Base-by-base conservation (phyloP, 2,797 vertebrate genomes). In the Alca torda region DNA sequence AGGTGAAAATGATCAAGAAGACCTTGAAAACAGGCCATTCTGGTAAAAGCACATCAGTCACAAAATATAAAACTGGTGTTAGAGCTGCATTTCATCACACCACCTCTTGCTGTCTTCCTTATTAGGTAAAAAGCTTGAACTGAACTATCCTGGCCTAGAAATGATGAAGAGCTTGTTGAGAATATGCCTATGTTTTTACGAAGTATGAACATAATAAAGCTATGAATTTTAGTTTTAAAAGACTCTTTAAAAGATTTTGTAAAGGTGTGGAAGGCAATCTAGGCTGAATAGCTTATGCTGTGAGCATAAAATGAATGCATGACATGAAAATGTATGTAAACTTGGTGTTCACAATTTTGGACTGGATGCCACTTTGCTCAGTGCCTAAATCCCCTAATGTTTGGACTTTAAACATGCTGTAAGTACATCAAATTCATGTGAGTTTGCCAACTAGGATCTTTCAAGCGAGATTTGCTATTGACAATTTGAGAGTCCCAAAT, bases 41-140 rank as follows among this genome's bases (percentile, higher is more conserved):
- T 48, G 13, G 21, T n/a, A 83, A 88, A 77, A 86, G 13, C 11
- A 39, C 26, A 25, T 18, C 7, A 6, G 4, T n/a, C n/a, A 57
- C 7, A 84, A 84, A 94, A 69, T 57, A 50, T 6, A 54, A 82
- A 75, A 51, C 19, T 53, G 19, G 2, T 33, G 23, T 83, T 86
- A 86, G n/a, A 16, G 33, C 9, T 84, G 28, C 18, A 7, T 90
- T 86, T 72, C n/a, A n/a, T 75, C 16, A 72, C 41, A 80, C 60
- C 25, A 78, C 17, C 1, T 3, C 2, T 23, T 45, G 4, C 6
- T 0, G 0, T 53, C 20, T 68, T 64, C 13, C 30, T 90, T 75
- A 28, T 23, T 31, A 75, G 5, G 2, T 50, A 53, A 88, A 94
- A 81, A 61, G 2, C 16, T 78, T 64, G 35, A 85, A 77, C 7